Percentiles rank a stretch among this genome's conserved stretches.
Evolutionary conservation across 2,113 vertebrate genomes (phyloP).

Genomic region (Gulo gulo): DNA sequence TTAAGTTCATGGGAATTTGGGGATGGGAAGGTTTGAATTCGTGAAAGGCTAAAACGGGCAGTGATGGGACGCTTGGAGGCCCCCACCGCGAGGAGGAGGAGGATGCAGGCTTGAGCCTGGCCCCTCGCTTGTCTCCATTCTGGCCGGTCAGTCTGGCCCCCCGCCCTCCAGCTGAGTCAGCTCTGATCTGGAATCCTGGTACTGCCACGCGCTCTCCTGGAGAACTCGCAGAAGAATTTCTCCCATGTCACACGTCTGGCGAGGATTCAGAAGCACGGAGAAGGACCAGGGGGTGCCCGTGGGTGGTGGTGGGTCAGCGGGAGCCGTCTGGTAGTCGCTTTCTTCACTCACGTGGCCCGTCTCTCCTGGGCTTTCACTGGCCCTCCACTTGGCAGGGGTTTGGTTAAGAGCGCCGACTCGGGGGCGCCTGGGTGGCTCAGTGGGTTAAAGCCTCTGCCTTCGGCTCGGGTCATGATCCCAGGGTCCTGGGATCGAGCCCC

Average conservation of each 20-base stretch:
- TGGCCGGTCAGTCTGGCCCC: background rate
- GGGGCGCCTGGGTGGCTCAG: too few species aligned
- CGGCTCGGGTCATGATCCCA: too few species aligned
- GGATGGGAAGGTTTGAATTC: background rate
- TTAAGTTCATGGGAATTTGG: background rate
- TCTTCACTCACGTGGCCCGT: background rate
- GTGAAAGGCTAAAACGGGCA: background rate
- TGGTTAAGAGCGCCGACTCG: background rate
- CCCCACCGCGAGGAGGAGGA: background rate
- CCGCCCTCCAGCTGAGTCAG: background rate
- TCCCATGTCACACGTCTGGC: background rate
- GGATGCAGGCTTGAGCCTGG: background rate
- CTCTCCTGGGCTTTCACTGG: background rate
- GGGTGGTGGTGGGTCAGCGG: background rate
- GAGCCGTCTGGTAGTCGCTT: rapidly evolving
- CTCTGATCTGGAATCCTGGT: background rate
- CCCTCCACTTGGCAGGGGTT: background rate
- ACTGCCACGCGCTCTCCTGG: background rate
- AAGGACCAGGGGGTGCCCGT: background rate
- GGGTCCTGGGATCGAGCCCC: too few species aligned
- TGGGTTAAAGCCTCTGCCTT: too few species aligned
- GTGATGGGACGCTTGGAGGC: background rate
- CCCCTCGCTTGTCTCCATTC: background rate
- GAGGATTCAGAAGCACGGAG: background rate
- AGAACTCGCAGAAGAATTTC: background rate